Evolutionary conservation across 2,113 vertebrate genomes (phyloP), one percentile per base, ranked within the genome.

Genomic region (Elanoides forficatus): DNA sequence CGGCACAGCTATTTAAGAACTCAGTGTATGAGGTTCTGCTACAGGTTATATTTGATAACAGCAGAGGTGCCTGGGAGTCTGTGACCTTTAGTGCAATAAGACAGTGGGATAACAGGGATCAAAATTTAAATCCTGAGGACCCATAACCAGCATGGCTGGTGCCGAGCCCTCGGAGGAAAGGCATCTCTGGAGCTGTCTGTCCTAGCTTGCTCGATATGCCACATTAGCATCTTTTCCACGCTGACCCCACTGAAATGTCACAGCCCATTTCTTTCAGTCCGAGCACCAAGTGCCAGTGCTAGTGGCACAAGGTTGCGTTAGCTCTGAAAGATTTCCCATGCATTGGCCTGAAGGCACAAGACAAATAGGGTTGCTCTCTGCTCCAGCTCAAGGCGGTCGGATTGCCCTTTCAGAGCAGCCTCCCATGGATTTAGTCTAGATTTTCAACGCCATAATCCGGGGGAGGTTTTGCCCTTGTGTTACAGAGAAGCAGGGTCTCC

Each of bases 71-170:
- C 74, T 1, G 20, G 13, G 21, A 95, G 83, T 15, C 88, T 92
- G 60, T 95, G 95, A 97, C 95, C 59, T 96, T 97, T 91, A 95
- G 66, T 76, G 93, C 42, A 96, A 96, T 95, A 96, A 91, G 95
- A 68, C 40, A 90, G 84, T 40, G 73, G 70, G 78, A 91, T 95
- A 95, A 93, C 42, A 62, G 66, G 95, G 96, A 95, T 95, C 48
- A 96, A 66, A 66, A 88, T 22, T 72, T 92, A 95, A 95, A 91
- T 83, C 85, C 93, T 63, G 67, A 88, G 81, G 52, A 83, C 67
- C 52, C 9, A 71, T 59, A 87, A 15, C 26, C n/a, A 47, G 38
- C 5, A 55, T 50, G 27, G 34, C 52, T 88, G 21, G 20, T 88
- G 43, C 67, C n/a, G n/a, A 58, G 13, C 27, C 36, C 30, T 63